These are phyloP conservation scores for Chionis minor DNA, from an alignment of 2,113 vertebrate genomes.

Conservation along the genomic window DNA sequence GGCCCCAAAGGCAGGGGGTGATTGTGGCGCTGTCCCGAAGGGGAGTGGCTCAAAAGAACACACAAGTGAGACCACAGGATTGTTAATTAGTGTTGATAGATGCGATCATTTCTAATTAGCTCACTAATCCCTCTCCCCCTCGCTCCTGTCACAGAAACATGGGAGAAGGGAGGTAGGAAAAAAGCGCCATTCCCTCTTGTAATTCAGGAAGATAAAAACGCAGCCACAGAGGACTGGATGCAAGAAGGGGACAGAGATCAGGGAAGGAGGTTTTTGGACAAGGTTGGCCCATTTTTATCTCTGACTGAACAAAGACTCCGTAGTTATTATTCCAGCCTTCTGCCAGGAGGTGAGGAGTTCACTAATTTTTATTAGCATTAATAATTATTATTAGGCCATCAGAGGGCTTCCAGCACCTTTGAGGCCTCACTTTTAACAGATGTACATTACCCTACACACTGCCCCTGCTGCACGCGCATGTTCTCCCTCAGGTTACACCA, in stretches of 20 bases:
- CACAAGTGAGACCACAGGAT: constrained; percentile 66
- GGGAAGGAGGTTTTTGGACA: not conserved
- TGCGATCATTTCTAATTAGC: constrained; percentile 85
- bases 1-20: constrained; percentile 66
- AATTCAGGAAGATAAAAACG: constrained; percentile 16
- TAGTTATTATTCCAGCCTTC: constrained; percentile 25
- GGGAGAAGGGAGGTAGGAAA: not conserved
- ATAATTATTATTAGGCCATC: constrained; percentile 52
- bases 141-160: not conserved
- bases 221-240: not conserved
- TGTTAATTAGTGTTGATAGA: constrained; percentile 83
- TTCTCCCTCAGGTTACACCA: not conserved
- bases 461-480: not conserved
- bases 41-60: constrained; percentile 76
- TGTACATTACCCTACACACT: not conserved
- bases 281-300: not conserved
- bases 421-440: not conserved
- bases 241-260: not conserved
- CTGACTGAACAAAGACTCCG: not conserved
- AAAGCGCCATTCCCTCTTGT: not conserved
- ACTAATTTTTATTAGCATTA: constrained; percentile 49
- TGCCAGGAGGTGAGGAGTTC: constrained; percentile 28
- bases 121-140: constrained; percentile 76
- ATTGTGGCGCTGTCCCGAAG: constrained; percentile 58
- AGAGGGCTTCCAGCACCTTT: not conserved